These are phyloP conservation scores for Campylorhamphus procurvoides DNA, from an alignment of 2,113 vertebrate genomes.

Conservation along the genomic window DNA sequence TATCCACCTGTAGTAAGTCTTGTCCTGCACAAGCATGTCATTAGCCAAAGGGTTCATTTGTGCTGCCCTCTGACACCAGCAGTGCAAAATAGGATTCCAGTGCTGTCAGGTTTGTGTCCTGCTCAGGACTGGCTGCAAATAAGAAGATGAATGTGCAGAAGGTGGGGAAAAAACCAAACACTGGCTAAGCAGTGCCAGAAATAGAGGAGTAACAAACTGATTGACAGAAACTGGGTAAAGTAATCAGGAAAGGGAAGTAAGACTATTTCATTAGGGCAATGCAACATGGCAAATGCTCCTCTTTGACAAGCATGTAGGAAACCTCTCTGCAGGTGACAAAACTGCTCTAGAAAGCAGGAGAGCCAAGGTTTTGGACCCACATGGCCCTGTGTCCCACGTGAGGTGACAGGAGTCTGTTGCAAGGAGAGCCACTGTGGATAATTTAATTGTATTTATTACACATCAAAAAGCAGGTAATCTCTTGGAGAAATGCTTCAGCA, in stretches of 20 bases:
- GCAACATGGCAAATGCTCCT: background rate
- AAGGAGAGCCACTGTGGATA: background rate
- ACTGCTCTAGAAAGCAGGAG: background rate
- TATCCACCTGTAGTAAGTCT: background rate
- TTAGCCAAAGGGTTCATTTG: background rate
- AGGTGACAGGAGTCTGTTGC: background rate
- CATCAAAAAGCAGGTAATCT: background rate
- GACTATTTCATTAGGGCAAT: background rate
- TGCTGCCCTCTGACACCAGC: background rate
- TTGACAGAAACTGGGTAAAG: background rate
- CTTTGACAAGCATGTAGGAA: background rate
- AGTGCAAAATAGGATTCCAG: background rate
- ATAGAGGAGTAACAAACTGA: background rate
- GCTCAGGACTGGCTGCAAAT: background rate
- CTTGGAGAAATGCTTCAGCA: background rate
- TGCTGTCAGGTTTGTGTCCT: background rate
- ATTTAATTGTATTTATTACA: background rate
- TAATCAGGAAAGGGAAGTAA: background rate
- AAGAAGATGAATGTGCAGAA: background rate
- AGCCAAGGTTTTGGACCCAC: background rate
- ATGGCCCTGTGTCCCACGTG: fast-evolving
- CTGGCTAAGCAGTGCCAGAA: background rate
- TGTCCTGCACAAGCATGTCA: background rate
- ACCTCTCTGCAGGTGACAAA: background rate
- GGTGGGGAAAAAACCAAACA: background rate